Percentiles rank a stretch among this genome's conserved stretches.
These are phyloP conservation scores for Synergus laeviventris DNA, from an alignment of 2,888 invertebrate genomes.

Conservation along the genomic window DNA sequence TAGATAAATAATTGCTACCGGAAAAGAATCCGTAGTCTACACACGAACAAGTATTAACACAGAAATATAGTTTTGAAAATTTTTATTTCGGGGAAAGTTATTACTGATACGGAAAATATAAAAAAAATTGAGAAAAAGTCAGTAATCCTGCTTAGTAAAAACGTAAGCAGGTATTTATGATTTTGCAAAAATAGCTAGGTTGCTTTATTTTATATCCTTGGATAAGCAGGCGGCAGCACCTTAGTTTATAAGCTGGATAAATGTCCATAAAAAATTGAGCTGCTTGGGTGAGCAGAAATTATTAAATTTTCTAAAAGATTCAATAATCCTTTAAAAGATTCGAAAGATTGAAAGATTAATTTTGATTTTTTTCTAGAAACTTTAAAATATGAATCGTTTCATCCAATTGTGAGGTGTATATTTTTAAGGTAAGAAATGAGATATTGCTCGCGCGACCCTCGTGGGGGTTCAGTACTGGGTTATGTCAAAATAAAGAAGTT, in stretches of 20 bases:
- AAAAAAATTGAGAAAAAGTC: background rate
- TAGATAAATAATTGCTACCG: background rate
- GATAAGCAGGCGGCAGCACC: too few relatives aligned
- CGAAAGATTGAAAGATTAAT: too few relatives aligned
- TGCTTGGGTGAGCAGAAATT: too few relatives aligned
- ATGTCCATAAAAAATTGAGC: too few relatives aligned
- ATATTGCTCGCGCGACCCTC: constrained; percentile 1
- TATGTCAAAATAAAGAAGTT: constrained; percentile 32
- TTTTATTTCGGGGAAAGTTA: background rate
- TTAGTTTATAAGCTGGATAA: too few relatives aligned
- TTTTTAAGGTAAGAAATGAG: constrained; percentile 14
- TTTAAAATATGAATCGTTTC: constrained; percentile 4
- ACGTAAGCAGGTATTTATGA: too few relatives aligned
- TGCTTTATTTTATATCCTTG: too few relatives aligned
- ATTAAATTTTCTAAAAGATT: too few relatives aligned
- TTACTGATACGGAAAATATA: background rate
- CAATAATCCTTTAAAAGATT: too few relatives aligned
- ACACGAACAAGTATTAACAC: background rate
- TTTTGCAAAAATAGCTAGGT: too few relatives aligned
- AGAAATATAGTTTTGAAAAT: background rate
- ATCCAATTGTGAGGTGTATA: background rate
- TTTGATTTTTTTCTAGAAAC: too few relatives aligned
- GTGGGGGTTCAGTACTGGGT: constrained; percentile 14
- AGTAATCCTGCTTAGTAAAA: too few relatives aligned
- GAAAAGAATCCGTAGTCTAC: background rate